Percentiles rank a stretch among this genome's conserved stretches.
These are phyloP conservation scores for Tenodera sinensis DNA, from an alignment of 2,888 invertebrate species.

Conservation along the genomic window DNA sequence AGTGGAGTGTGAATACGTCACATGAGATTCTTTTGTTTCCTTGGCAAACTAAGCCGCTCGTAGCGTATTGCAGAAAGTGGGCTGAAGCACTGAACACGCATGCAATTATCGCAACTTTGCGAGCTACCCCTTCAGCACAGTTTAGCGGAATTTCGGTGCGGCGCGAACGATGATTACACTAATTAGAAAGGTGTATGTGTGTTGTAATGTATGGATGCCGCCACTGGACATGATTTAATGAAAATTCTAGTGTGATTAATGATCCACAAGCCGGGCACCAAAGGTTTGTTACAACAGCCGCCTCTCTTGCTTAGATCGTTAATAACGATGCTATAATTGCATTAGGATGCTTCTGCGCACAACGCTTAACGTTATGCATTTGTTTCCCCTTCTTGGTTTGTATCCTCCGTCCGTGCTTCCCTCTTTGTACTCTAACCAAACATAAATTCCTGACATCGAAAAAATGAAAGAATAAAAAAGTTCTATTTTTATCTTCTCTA, in stretches of 20 bases:
- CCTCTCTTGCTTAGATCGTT: background rate
- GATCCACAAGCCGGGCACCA: background rate
- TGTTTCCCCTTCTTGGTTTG: background rate
- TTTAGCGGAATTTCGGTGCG: background rate
- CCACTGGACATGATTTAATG: background rate
- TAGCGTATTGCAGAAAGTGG: background rate
- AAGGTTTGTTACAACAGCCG: background rate
- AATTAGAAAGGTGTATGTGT: background rate
- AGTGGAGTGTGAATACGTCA: too few species aligned
- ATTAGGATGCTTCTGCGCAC: background rate
- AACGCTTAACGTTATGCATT: background rate
- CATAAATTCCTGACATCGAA: too few species aligned
- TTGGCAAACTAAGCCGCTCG: background rate
- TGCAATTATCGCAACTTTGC: background rate
- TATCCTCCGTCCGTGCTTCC: background rate
- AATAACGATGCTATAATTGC: background rate
- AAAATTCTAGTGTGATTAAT: background rate
- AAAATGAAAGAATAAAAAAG: too few species aligned
- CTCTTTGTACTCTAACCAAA: too few species aligned
- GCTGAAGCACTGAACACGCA: background rate
- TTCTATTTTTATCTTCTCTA: too few species aligned
- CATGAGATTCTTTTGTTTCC: too few species aligned
- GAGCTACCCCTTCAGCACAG: background rate
- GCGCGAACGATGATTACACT: background rate
- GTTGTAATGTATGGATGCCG: background rate